These are phyloP conservation scores for Dendroctonus ponderosae DNA, from an alignment of 1,140 invertebrate genomes.

Conservation along the genomic window DNA sequence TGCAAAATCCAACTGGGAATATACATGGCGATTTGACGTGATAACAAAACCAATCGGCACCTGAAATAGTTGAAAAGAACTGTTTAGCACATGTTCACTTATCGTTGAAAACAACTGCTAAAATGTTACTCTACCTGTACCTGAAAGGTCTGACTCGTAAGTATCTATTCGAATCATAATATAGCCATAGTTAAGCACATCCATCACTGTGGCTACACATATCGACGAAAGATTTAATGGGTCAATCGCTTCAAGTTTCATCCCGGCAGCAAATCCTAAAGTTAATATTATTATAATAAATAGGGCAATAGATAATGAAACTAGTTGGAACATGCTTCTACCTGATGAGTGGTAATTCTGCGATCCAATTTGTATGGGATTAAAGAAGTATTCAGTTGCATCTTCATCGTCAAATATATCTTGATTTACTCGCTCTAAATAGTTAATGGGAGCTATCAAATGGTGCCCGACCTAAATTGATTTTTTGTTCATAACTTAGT, in stretches of 20 bases:
- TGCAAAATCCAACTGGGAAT: constrained; percentile 93
- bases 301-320: constrained; percentile 10
- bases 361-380: constrained; percentile 53
- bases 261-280: constrained; percentile 74
- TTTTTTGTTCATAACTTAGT: background rate
- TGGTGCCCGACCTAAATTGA: constrained; percentile 74
- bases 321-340: background rate
- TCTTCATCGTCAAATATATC: constrained; percentile 63
- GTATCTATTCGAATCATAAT: constrained; percentile 95
- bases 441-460: constrained; percentile 76
- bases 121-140: constrained; percentile 3
- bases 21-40: constrained; percentile 90
- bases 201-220: constrained; percentile 93
- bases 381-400: constrained; percentile 74
- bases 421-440: constrained; percentile 64
- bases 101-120: background rate
- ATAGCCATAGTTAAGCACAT: constrained; percentile 87
- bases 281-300: constrained; percentile 33
- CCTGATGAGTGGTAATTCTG: constrained; percentile 28
- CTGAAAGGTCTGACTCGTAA: constrained; percentile 77
- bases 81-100: background rate
- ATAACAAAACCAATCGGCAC: constrained; percentile 96
- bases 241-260: constrained; percentile 97
- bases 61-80: constrained; percentile 6
- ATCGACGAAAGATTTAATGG: constrained; percentile 91